Conservation (phyloP, 2,113 vertebrate genomes). For the Grammomys dolichurus region DNA sequence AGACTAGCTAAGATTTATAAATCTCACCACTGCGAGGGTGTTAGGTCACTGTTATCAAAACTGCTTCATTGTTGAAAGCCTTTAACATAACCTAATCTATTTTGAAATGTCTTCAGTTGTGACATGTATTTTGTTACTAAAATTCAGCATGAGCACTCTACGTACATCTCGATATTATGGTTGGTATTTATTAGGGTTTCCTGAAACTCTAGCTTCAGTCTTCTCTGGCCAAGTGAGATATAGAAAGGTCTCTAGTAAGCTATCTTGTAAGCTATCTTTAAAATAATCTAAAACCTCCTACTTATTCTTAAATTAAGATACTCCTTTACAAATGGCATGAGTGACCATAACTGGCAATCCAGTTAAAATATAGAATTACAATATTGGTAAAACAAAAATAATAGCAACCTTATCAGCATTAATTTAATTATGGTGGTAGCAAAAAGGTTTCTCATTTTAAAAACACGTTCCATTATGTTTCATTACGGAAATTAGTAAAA, state of each 20-base stretch:
- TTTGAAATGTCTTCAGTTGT: background rate
- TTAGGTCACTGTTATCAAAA: background rate
- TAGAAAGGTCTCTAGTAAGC: background rate
- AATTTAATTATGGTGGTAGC: conserved; percentile 57
- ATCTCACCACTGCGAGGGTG: background rate
- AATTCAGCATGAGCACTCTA: background rate
- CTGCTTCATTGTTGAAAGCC: conserved; percentile 19
- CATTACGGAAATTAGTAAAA: conserved; percentile 44
- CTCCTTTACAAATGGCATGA: conserved; percentile 49
- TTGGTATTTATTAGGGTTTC: background rate
- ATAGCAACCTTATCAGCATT: background rate
- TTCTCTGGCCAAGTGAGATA: background rate
- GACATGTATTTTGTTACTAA: background rate
- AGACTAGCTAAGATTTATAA: background rate
- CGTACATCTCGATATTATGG: conserved; percentile 33
- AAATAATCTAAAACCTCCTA: background rate
- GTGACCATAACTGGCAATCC: background rate
- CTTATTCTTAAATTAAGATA: conserved; percentile 69
- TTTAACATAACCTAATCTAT: conserved; percentile 9
- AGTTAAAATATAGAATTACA: conserved; percentile 38
- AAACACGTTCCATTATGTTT: conserved; percentile 46
- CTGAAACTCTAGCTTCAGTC: background rate
- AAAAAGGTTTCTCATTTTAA: conserved; percentile 35
- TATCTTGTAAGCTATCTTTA: background rate
- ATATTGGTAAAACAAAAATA: background rate